phyloP scores from a whole-genome alignment of 2,797 vertebrate species.

The Balearica regulorum region DNA sequence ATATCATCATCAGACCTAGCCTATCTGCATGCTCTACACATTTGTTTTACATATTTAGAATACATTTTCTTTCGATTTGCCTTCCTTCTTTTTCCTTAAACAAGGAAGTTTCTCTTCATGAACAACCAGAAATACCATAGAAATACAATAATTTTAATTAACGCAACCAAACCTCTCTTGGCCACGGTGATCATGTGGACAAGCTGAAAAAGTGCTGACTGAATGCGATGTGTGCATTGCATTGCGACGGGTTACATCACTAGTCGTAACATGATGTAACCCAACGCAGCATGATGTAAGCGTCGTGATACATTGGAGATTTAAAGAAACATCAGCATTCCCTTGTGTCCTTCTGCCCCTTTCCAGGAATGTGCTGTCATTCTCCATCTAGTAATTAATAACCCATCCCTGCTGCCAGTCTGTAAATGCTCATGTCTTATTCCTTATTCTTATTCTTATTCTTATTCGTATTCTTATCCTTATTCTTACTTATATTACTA shows the following conservation, averaged over 20 bases:
- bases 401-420: neutral
- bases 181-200: neutral
- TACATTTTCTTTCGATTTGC: neutral
- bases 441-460: neutral
- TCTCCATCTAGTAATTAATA: neutral
- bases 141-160: neutral
- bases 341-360: neutral
- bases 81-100: neutral
- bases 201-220: neutral
- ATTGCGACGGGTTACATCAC: slow-evolving; percentile 65
- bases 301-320: slow-evolving; percentile 46
- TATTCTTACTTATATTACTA: neutral
- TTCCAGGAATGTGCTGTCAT: neutral
- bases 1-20: neutral
- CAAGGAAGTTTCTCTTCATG: neutral
- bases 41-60: neutral
- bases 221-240: slow-evolving; percentile 52
- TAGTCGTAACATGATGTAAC: slow-evolving; percentile 47
- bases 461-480: neutral
- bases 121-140: neutral
- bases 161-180: neutral
- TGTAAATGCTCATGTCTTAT: neutral
- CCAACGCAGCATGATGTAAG: slow-evolving; percentile 48
- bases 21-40: neutral
- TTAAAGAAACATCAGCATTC: slow-evolving; percentile 7